These are phyloP conservation scores for Drosophila micromelanica DNA, from an alignment of 1,140 invertebrate species.

Conservation along the genomic window DNA sequence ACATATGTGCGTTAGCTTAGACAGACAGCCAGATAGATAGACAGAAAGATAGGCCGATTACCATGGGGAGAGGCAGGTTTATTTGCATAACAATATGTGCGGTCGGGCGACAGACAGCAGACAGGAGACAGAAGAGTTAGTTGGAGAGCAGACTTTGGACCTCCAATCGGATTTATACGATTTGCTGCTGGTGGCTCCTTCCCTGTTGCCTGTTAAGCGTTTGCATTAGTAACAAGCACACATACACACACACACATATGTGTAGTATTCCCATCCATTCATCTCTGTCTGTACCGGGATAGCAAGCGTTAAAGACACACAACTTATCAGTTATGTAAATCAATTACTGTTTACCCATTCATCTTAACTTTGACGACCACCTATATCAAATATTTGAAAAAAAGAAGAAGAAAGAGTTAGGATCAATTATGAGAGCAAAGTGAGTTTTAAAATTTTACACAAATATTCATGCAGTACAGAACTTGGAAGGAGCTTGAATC, in stretches of 20 bases:
- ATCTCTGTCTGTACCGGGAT: background rate
- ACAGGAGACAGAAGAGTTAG: too few relatives aligned
- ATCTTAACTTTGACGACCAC: background rate
- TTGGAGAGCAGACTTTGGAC: background rate
- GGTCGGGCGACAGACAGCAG: conserved; percentile 17
- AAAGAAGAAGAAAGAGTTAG: too few relatives aligned
- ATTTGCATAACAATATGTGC: conserved; percentile 73
- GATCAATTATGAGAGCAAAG: too few relatives aligned
- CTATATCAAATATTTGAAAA: too few relatives aligned
- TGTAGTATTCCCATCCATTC: background rate
- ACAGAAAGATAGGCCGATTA: conserved; percentile 26
- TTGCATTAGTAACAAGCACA: conserved; percentile 35
- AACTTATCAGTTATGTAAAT: conserved; percentile 8
- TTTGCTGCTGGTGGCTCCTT: background rate
- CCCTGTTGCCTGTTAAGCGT: conserved; percentile 29
- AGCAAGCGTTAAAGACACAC: background rate
- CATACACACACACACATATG: background rate
- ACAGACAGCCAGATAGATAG: conserved; percentile 27
- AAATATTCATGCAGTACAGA: too few relatives aligned
- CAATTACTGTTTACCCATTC: conserved; percentile 20
- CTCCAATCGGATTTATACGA: background rate
- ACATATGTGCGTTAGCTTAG: conserved; percentile 36
- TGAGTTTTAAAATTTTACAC: too few relatives aligned
- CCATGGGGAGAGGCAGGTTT: conserved; percentile 35
- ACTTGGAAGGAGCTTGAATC: too few relatives aligned